Evolutionary conservation across 2,888 invertebrate species (phyloP).

Genomic region (Anarsia innoxiella): DNA sequence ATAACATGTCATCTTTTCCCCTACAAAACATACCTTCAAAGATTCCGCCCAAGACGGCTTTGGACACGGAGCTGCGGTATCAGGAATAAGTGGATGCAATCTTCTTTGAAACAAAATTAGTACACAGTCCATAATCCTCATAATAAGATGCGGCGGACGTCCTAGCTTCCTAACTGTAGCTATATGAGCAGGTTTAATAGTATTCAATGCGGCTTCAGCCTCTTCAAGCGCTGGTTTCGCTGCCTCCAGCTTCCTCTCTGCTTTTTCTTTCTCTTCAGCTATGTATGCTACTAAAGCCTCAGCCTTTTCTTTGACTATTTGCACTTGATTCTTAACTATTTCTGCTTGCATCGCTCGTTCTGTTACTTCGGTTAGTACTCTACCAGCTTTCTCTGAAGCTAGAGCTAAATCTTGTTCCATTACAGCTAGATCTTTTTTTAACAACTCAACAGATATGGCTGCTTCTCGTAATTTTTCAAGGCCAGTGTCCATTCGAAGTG

Average conservation of each 20-base stretch:
- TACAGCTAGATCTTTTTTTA: slow-evolving; percentile 92
- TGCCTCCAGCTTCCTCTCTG: slow-evolving; percentile 94
- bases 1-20: no score
- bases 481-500: slow-evolving; percentile 95
- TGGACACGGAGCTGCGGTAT: slow-evolving; percentile 87
- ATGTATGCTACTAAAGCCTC: slow-evolving; percentile 90
- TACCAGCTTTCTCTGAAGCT: slow-evolving; percentile 94
- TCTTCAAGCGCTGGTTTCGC: slow-evolving; percentile 97
- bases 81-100: slow-evolving; percentile 86
- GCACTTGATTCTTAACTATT: slow-evolving; percentile 95
- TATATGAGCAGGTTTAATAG: slow-evolving; percentile 97
- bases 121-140: slow-evolving; percentile 99
- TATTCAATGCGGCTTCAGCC: slow-evolving; percentile 95
- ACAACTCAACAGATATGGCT: slow-evolving; percentile 91
- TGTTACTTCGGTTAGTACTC: slow-evolving; percentile 91
- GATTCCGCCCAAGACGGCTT: slow-evolving; percentile 98
- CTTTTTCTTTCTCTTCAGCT: slow-evolving; percentile 91
- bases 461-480: slow-evolving; percentile 96
- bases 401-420: slow-evolving; percentile 96
- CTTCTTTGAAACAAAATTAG: slow-evolving; percentile 93
- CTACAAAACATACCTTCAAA: slow-evolving; percentile 78
- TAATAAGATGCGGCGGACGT: slow-evolving; percentile 95
- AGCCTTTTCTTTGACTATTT: slow-evolving; percentile 96
- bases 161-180: slow-evolving; percentile 95
- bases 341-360: slow-evolving; percentile 96